Evolutionary conservation across 1,140 invertebrate genomes (phyloP).

Genomic region (Aphaenogaster floridana): DNA sequence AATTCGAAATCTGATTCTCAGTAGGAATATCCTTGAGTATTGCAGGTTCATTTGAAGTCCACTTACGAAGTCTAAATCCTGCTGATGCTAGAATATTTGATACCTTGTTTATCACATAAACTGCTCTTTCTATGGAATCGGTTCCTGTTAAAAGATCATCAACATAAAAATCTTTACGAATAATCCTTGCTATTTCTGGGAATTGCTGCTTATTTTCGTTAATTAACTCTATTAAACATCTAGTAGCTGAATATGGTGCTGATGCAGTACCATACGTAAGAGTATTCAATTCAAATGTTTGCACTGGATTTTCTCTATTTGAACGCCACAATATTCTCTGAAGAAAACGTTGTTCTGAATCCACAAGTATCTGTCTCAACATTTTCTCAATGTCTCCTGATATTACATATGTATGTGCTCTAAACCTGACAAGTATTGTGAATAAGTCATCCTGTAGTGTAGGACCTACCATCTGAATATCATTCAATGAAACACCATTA

Average conservation of each 20-base stretch:
- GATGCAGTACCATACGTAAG: not conserved
- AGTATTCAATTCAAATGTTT: not conserved
- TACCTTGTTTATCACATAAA: too few relatives aligned
- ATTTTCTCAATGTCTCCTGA: not conserved
- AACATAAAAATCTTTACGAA: too few relatives aligned
- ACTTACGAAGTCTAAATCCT: too few relatives aligned
- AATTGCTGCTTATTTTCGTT: too few relatives aligned
- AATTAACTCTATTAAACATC: too few relatives aligned
- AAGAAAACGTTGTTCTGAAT: not conserved
- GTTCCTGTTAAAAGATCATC: too few relatives aligned
- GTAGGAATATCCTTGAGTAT: too few relatives aligned
- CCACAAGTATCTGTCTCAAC: not conserved
- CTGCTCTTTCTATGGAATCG: too few relatives aligned
- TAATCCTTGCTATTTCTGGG: too few relatives aligned
- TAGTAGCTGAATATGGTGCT: not conserved
- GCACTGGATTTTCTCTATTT: not conserved
- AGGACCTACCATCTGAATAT: not conserved
- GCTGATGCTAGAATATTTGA: too few relatives aligned
- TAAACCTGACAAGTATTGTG: not conserved
- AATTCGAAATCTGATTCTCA: too few relatives aligned
- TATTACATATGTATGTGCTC: not conserved
- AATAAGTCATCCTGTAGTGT: not conserved
- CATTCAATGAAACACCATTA: not conserved
- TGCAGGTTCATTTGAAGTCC: too few relatives aligned
- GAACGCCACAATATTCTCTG: slow-evolving; percentile 1